phyloP scores from a whole-genome alignment of 2,113 vertebrate genomes.

The Ammospiza nelsoni region DNA sequence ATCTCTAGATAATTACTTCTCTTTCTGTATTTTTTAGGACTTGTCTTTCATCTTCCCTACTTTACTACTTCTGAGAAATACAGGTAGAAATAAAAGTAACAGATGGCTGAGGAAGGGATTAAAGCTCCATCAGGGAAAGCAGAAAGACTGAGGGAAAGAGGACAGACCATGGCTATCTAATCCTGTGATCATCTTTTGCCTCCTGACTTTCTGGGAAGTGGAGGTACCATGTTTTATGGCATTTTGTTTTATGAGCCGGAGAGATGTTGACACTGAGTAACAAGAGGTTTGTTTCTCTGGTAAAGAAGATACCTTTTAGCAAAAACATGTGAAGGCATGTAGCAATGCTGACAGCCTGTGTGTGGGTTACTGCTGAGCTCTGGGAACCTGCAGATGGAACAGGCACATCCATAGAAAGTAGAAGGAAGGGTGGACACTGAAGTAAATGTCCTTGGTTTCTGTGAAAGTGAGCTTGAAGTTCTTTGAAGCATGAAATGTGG shows the following conservation, averaged over 20 bases:
- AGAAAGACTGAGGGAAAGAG: background rate
- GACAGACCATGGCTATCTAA: background rate
- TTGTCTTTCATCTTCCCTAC: background rate
- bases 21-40: background rate
- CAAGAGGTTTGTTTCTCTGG: background rate
- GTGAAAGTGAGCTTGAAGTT: background rate
- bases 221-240: background rate
- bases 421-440: background rate
- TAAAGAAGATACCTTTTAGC: background rate
- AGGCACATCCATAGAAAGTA: background rate
- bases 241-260: background rate
- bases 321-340: accelerated
- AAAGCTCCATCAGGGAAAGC: background rate
- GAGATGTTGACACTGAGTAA: background rate
- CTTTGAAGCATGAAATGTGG: background rate
- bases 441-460: background rate
- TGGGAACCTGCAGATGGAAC: background rate
- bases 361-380: background rate
- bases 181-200: background rate
- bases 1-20: background rate
- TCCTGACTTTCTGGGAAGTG: background rate
- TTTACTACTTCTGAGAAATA: background rate
- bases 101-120: background rate
- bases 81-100: background rate
- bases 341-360: background rate